Base-by-base conservation (phyloP, 2,888 invertebrate genomes). In the Heliconius ethilla region DNA sequence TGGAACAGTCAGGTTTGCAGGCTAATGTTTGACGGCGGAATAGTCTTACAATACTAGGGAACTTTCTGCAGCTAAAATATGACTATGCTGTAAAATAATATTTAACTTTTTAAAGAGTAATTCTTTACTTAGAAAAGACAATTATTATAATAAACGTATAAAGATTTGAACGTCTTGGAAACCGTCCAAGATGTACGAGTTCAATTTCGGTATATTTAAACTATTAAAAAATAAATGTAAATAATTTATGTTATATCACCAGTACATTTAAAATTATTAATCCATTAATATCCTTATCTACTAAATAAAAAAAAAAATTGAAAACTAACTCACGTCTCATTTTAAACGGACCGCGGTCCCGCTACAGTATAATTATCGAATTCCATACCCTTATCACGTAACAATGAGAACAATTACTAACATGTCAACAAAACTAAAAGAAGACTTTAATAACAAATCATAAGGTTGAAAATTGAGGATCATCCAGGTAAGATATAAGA, bases 341-440 rank as follows among this genome's bases (percentile, higher is more conserved):
- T 45, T 75, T 75, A 72, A 75, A 80, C 82, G 81, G 81, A 81
- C 79, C 75, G 75, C 70, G 75, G 79, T 83, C 84, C 87, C 87
- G 86, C 85, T 87, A 87, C 65, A 69, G 81, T 83, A 85, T 83
- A 86, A 85, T 86, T 85, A 83, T 83, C 77, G 81, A 78, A 79
- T 80, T 83, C 78, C 75, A 80, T 81, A 92, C 85, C 89, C 89
- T 84, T 85, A 87, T 89, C 92, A 91, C 92, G 91, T 89, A 83
- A 84, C 82, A 83, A 83, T 83, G 72, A 79, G 76, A 69, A 63
- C 77, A 75, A 77, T 63, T 75, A 72, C 59, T 72, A 51, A 62
- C 37, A 40, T 59, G 33, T 59, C 29, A 62, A 15, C 37, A 37
- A 25, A 78, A 18, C 7, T 62, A 15, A 82, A 75, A 69, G 29